These are phyloP conservation scores for Eulemur rubriventer DNA, from an alignment of 2,797 vertebrate species.

Conservation along the genomic window DNA sequence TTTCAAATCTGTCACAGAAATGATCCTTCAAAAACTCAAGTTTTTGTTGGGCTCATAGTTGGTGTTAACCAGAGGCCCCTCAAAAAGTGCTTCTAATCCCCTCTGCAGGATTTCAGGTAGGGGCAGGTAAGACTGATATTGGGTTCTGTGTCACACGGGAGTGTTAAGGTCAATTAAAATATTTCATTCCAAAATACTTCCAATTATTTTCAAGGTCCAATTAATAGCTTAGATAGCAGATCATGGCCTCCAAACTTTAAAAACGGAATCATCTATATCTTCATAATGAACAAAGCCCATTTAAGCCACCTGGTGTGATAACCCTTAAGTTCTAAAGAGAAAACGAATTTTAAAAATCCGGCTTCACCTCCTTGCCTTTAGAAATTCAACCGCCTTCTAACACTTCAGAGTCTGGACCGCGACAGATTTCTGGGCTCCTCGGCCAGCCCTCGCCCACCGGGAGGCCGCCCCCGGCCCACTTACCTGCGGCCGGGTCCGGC, in stretches of 20 bases:
- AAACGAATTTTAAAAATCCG: not conserved
- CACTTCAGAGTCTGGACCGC: not conserved
- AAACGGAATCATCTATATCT: not conserved
- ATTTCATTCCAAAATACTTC: not conserved
- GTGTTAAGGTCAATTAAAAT: not conserved
- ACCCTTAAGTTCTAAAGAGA: not conserved
- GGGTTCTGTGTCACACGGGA: not conserved
- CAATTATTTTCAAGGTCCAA: not conserved
- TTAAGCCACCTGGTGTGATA: not conserved
- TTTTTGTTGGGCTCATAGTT: not conserved
- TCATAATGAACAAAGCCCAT: not conserved
- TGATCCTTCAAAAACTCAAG: not conserved
- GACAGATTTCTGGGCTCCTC: not conserved
- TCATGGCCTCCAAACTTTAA: not conserved
- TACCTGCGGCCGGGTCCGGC: slow-evolving; percentile 36
- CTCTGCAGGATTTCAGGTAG: not conserved
- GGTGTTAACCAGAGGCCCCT: not conserved
- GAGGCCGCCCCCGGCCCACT: not conserved
- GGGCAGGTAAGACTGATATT: not conserved
- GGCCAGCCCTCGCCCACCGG: too few relatives aligned
- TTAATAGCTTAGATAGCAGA: not conserved
- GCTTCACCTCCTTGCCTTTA: not conserved
- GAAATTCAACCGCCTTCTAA: not conserved
- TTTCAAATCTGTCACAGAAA: not conserved
- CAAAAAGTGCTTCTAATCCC: not conserved